phyloP scores from a whole-genome alignment of 1,140 invertebrate genomes.

The Scaptomyza hsui region DNA sequence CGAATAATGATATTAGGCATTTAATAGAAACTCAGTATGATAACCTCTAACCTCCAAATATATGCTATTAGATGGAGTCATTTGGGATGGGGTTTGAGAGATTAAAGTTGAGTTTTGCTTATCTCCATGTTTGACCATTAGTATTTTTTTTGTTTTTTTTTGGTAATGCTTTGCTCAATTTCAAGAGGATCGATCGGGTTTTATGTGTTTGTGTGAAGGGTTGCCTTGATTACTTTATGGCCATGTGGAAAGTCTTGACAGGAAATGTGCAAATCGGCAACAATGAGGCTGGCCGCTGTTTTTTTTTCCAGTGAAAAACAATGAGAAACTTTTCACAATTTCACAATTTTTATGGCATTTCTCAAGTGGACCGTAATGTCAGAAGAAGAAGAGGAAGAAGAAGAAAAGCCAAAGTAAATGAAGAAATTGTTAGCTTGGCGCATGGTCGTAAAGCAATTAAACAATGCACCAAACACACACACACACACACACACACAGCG shows the following conservation, averaged over 20 bases:
- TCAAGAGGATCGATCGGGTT: slow-evolving; percentile 30
- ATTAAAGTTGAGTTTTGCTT: background rate
- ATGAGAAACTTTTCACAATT: slow-evolving; percentile 47
- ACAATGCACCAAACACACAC: slow-evolving; percentile 33
- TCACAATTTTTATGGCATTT: slow-evolving; percentile 63
- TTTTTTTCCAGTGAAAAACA: slow-evolving; percentile 57
- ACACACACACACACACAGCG: slow-evolving; percentile 3
- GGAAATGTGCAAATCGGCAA: slow-evolving; percentile 57
- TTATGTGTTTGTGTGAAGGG: slow-evolving; percentile 66
- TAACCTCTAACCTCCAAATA: no score
- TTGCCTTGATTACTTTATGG: slow-evolving; percentile 77
- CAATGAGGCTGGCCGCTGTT: no score
- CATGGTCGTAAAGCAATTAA: slow-evolving; percentile 72
- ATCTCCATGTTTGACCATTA: background rate
- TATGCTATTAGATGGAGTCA: no score
- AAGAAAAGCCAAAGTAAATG: slow-evolving; percentile 12
- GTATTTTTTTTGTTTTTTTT: background rate
- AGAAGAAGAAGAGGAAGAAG: background rate
- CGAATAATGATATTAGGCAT: no score
- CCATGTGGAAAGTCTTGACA: slow-evolving; percentile 75
- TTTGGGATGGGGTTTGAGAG: no score
- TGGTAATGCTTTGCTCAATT: background rate
- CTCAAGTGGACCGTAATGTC: slow-evolving; percentile 55
- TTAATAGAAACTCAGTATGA: no score
- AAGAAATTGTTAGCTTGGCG: slow-evolving; percentile 71